Conservation (phyloP, 2,888 invertebrate genomes). For the Neoitamus cyanurus region DNA sequence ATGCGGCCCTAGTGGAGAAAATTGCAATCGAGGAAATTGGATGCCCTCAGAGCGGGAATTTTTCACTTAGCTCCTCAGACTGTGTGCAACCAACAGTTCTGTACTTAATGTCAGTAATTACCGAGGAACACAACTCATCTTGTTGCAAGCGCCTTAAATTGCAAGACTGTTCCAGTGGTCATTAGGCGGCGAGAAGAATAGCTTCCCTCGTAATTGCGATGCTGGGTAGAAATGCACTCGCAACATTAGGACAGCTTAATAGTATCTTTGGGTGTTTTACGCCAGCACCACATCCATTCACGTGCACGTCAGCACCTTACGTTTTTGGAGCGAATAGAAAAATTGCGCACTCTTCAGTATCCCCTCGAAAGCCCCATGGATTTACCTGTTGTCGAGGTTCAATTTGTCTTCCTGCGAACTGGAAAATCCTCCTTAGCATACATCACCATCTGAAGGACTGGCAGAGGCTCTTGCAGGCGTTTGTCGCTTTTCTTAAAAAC, state of each 20-base stretch:
- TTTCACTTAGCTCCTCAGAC: conserved; percentile 3
- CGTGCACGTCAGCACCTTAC: neutral
- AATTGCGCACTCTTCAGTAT: neutral
- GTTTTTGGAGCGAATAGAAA: neutral
- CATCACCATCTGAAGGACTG: neutral
- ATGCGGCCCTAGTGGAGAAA: neutral
- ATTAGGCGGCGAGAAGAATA: neutral
- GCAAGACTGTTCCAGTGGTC: neutral
- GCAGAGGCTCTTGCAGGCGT: neutral
- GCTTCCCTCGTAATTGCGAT: neutral
- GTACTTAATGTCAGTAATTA: conserved; percentile 25
- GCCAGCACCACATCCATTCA: neutral
- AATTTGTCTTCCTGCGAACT: neutral
- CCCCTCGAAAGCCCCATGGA: neutral
- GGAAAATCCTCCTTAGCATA: neutral
- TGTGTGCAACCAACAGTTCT: neutral
- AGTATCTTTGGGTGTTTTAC: neutral
- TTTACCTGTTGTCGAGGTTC: neutral
- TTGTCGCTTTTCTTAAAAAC: neutral
- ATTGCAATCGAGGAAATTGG: conserved; percentile 22
- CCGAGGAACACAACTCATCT: neutral
- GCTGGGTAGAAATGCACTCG: neutral
- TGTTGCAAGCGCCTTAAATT: neutral
- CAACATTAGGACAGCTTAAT: neutral
- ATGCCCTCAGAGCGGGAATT: neutral